Evolutionary conservation across 2,113 vertebrate genomes (phyloP).

Genomic region (Azemiops feae): DNA sequence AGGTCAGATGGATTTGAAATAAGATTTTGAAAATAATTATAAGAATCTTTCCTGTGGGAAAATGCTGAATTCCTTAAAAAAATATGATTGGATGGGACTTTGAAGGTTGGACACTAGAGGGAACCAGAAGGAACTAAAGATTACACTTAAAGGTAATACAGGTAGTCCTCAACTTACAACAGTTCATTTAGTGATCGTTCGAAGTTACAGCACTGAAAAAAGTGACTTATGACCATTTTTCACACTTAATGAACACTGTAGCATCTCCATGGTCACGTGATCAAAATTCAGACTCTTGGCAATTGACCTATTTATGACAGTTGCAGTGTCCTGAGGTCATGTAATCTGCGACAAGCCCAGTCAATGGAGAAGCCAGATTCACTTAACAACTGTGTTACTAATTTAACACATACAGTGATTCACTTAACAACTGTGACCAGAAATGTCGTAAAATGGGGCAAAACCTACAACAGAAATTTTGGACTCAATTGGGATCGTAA

Average conservation of each 20-base stretch:
- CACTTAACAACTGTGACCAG: background rate
- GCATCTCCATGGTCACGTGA: background rate
- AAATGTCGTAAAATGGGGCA: background rate
- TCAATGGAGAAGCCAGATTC: background rate
- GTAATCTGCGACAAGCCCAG: background rate
- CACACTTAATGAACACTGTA: background rate
- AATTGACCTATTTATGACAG: background rate
- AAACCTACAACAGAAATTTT: background rate
- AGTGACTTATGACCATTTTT: background rate
- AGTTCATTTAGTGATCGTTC: background rate
- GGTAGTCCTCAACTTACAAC: background rate
- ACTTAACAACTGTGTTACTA: background rate
- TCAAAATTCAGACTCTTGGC: background rate
- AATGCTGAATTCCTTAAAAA: background rate
- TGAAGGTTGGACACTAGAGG: too few species aligned
- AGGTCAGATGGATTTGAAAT: background rate
- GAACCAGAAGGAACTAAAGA: too few species aligned
- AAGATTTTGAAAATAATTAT: background rate
- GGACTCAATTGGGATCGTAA: background rate
- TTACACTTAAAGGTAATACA: background rate
- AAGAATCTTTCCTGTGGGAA: background rate
- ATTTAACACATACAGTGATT: background rate
- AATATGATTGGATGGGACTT: too few species aligned
- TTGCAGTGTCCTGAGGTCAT: background rate
- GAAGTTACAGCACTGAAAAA: background rate